A percentile compares a stretch with the other conserved stretches of the same genome.
These are phyloP conservation scores for Drosophila triauraria DNA, from an alignment of 1,140 invertebrate species.

Conservation along the genomic window DNA sequence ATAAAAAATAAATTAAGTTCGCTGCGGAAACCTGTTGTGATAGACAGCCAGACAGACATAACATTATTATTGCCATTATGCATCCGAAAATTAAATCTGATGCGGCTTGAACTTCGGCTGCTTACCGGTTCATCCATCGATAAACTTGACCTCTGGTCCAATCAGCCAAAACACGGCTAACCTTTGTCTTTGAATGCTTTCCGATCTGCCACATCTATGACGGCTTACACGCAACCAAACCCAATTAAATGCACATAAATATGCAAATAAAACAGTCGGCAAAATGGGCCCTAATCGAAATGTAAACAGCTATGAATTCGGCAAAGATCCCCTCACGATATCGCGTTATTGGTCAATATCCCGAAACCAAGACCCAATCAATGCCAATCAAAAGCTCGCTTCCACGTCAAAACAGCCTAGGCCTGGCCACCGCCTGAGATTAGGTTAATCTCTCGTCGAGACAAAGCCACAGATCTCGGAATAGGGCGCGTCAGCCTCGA, in stretches of 20 bases:
- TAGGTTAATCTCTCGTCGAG: slow-evolving; percentile 30
- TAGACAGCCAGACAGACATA: slow-evolving; percentile 15
- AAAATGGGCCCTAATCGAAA: slow-evolving; percentile 75
- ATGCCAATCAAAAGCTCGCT: slow-evolving; percentile 73
- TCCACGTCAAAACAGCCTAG: slow-evolving; percentile 70
- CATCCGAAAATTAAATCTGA: slow-evolving; percentile 48
- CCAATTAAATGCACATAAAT: slow-evolving; percentile 82
- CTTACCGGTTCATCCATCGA: slow-evolving; percentile 53
- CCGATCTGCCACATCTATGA: slow-evolving; percentile 24
- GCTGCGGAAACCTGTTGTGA: slow-evolving; percentile 60
- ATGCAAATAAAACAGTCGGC: slow-evolving; percentile 61
- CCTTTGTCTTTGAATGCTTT: slow-evolving; percentile 23
- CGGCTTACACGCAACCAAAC: slow-evolving; percentile 60
- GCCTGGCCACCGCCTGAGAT: slow-evolving; percentile 21
- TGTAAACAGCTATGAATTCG: slow-evolving; percentile 78
- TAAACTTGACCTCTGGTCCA: slow-evolving; percentile 68
- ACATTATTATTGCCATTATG: slow-evolving; percentile 44
- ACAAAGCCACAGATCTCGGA: slow-evolving; percentile 35
- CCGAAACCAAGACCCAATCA: slow-evolving; percentile 50
- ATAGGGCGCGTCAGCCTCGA: slow-evolving; percentile 51
- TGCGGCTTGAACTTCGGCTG: slow-evolving; percentile 62
- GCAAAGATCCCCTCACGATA: slow-evolving; percentile 31
- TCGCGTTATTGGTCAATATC: slow-evolving; percentile 54
- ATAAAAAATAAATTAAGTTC: slow-evolving; percentile 10
- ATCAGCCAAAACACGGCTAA: slow-evolving; percentile 46